These are phyloP conservation scores for Rosalia funebris DNA, from an alignment of 2,888 invertebrate species.

Conservation along the genomic window DNA sequence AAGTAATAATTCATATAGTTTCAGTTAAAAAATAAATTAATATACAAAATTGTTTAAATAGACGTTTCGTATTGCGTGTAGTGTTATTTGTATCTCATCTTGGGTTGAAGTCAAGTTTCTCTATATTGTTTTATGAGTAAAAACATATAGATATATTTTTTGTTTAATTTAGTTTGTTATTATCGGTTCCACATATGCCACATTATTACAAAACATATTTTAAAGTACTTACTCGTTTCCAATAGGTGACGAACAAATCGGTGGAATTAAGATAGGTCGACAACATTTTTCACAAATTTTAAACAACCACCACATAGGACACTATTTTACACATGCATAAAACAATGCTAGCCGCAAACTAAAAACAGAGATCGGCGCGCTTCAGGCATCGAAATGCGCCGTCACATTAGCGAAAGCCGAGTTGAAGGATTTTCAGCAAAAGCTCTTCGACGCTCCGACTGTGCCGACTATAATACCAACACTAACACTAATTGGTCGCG, in stretches of 20 bases:
- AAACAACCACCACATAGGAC: conserved; percentile 29
- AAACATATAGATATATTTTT: too few relatives aligned
- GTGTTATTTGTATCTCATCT: too few relatives aligned
- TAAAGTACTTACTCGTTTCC: conserved; percentile 50
- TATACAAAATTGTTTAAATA: too few relatives aligned
- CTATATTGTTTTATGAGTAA: too few relatives aligned
- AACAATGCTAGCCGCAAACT: conserved; percentile 38
- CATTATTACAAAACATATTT: too few relatives aligned
- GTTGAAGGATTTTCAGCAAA: conserved; percentile 14
- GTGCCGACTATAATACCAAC: conserved; percentile 33
- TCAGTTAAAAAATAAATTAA: too few relatives aligned
- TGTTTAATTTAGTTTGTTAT: too few relatives aligned
- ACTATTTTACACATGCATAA: conserved; percentile 46
- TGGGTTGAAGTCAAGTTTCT: too few relatives aligned
- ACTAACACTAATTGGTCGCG: conserved; percentile 49
- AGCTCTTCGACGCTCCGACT: conserved; percentile 33
- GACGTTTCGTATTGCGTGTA: too few relatives aligned
- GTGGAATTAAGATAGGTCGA: conserved; percentile 35
- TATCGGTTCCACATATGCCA: too few relatives aligned
- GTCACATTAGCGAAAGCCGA: conserved; percentile 1
- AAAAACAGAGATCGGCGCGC: neutral
- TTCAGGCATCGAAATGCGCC: conserved; percentile 16
- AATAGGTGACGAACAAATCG: conserved; percentile 46
- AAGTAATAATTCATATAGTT: too few relatives aligned
- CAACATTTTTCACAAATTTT: conserved; percentile 28